These are phyloP conservation scores for Zaprionus ornatus DNA, from an alignment of 1,140 invertebrate genomes.

Conservation along the genomic window DNA sequence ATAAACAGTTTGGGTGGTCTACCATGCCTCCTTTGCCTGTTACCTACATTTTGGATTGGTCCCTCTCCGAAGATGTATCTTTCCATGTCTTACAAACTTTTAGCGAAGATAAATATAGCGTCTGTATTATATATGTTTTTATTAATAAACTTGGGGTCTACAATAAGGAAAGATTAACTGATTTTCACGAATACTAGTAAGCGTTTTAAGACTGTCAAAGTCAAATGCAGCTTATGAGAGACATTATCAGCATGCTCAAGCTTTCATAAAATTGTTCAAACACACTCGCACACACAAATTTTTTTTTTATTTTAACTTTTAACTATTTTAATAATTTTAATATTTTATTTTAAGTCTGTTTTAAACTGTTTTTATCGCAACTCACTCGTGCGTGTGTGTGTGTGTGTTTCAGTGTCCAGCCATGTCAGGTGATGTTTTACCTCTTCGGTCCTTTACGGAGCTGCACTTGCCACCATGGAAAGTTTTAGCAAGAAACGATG, in stretches of 20 bases:
- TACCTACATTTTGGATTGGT: no score
- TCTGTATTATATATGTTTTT: background rate
- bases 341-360: conserved; percentile 19
- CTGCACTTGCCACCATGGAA: conserved; percentile 57
- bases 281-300: conserved; percentile 4
- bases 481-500: conserved; percentile 40
- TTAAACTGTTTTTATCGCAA: conserved; percentile 22
- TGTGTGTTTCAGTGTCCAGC: background rate
- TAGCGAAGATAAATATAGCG: background rate
- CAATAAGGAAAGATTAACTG: background rate
- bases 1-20: no score
- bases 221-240: background rate
- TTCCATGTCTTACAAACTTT: no score
- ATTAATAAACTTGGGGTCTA: background rate
- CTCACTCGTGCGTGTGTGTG: background rate
- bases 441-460: conserved; percentile 3
- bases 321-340: conserved; percentile 1
- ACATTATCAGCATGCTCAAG: background rate
- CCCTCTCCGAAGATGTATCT: no score
- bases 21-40: no score
- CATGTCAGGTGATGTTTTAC: background rate
- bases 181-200: background rate
- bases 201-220: conserved; percentile 1
- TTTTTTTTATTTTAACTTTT: conserved; percentile 24
- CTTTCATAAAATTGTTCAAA: background rate